A percentile compares a stretch with the other conserved stretches of the same genome.
Evolutionary conservation across 2,888 invertebrate genomes (phyloP).

Genomic region (Schizotus pectinicornis): DNA sequence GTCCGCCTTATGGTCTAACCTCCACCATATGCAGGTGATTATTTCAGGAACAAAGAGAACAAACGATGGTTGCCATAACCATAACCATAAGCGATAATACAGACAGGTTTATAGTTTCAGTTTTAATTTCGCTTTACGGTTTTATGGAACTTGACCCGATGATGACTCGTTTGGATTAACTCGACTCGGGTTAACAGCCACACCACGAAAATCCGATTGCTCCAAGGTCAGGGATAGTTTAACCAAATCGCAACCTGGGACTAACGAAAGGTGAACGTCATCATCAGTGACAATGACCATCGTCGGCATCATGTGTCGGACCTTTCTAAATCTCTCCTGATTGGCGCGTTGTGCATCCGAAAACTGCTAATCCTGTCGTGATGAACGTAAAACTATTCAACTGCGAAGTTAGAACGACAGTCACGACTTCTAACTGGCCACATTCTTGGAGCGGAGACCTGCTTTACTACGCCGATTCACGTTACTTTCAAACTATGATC

Average conservation of each 20-base stretch:
- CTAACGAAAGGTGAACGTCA: neutral
- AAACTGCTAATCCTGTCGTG: neutral
- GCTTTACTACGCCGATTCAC: neutral
- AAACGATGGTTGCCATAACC: too few relatives aligned
- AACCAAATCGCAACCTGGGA: too few relatives aligned
- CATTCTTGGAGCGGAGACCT: constrained; percentile 11
- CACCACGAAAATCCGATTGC: too few relatives aligned
- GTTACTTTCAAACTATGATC: too few relatives aligned
- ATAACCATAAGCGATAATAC: too few relatives aligned
- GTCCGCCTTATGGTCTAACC: constrained; percentile 5
- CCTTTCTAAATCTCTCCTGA: constrained; percentile 18
- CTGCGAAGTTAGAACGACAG: constrained; percentile 9
- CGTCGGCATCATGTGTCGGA: constrained; percentile 2
- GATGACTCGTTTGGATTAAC: too few relatives aligned
- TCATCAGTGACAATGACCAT: constrained; percentile 4
- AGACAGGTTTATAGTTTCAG: too few relatives aligned
- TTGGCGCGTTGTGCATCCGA: neutral
- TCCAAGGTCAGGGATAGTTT: too few relatives aligned
- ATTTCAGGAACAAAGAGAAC: too few relatives aligned
- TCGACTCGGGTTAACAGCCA: too few relatives aligned
- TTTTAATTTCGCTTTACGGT: neutral
- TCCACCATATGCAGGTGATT: too few relatives aligned
- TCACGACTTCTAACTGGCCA: constrained; percentile 13
- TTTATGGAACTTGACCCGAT: too few relatives aligned
- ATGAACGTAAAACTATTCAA: constrained; percentile 12